Percentiles rank a stretch among this genome's conserved stretches.
Conservation (phyloP, 2,113 vertebrate species). For the Tachysurus vachellii region DNA sequence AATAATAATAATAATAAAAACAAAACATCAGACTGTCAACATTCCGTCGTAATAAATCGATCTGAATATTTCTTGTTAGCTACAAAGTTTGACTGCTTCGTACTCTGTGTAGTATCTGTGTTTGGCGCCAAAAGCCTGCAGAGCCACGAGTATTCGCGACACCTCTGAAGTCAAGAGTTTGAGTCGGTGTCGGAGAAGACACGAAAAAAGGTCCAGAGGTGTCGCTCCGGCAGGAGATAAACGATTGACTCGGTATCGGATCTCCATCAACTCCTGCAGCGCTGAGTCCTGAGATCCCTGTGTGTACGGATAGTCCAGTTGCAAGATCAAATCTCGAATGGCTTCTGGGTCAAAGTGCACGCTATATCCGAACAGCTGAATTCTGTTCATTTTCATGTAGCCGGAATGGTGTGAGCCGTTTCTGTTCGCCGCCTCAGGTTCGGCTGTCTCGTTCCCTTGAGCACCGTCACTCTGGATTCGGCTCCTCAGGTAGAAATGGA, state of each 20-base stretch:
- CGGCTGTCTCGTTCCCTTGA: conserved; percentile 78
- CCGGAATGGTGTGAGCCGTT: conserved; percentile 86
- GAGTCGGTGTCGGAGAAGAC: conserved; percentile 92
- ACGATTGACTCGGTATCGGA: conserved; percentile 91
- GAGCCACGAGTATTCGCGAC: conserved; percentile 87
- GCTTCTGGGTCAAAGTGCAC: conserved; percentile 95
- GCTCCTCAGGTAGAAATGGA: conserved; percentile 95
- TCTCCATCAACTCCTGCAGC: conserved; percentile 92
- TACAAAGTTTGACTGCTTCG: conserved; percentile 91
- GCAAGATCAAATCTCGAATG: conserved; percentile 94
- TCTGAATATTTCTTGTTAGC: conserved; percentile 70
- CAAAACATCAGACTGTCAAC: neutral
- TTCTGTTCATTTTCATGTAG: conserved; percentile 95
- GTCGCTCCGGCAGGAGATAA: conserved; percentile 88
- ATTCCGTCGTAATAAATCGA: conserved; percentile 55
- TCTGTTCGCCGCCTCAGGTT: conserved; percentile 79
- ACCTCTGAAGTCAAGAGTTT: conserved; percentile 92
- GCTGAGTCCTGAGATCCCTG: conserved; percentile 95
- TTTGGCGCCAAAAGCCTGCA: conserved; percentile 86
- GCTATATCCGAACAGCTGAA: conserved; percentile 96
- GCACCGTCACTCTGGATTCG: conserved; percentile 78
- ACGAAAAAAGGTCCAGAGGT: conserved; percentile 91
- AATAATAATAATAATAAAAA: neutral
- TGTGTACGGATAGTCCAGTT: conserved; percentile 95
- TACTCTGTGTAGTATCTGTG: conserved; percentile 85